These are phyloP conservation scores for Dryadula phaetusa DNA, from an alignment of 2,888 invertebrate species.

Conservation along the genomic window DNA sequence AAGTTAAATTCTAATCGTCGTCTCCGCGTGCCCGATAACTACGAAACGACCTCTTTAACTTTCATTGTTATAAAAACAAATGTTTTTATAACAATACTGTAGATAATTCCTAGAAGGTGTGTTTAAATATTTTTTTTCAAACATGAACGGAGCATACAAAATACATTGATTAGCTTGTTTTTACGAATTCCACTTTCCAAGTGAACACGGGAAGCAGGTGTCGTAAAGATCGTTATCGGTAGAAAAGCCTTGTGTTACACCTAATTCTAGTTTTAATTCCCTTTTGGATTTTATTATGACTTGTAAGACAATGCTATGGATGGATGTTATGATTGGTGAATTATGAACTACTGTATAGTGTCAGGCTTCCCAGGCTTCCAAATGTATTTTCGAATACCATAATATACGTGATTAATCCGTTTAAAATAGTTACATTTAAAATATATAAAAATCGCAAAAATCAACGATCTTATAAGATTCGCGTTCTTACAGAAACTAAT, in stretches of 20 bases:
- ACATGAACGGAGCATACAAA: conserved; percentile 43
- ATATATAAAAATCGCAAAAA: too few species aligned
- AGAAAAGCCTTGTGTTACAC: conserved; percentile 19
- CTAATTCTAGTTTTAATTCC: conserved; percentile 32
- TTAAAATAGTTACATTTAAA: too few species aligned
- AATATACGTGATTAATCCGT: too few species aligned
- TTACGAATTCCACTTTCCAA: background rate
- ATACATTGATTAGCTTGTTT: conserved; percentile 39
- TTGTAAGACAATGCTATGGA: too few species aligned
- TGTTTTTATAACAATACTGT: conserved; percentile 32
- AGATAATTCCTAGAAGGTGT: conserved; percentile 44
- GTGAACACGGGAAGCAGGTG: conserved; percentile 31
- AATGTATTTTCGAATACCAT: too few species aligned
- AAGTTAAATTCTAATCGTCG: background rate
- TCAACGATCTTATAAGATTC: too few species aligned
- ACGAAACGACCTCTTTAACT: background rate
- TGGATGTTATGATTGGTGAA: background rate
- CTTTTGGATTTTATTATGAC: conserved; percentile 3
- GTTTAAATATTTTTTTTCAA: conserved; percentile 15
- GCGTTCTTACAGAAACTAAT: too few species aligned
- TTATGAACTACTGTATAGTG: too few species aligned
- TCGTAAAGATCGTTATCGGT: conserved; percentile 44
- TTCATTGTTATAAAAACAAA: conserved; percentile 25
- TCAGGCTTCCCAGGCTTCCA: too few species aligned
- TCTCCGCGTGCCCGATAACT: background rate